Conservation (phyloP, 1,140 invertebrate species). For the Neocloeon triangulifer region DNA sequence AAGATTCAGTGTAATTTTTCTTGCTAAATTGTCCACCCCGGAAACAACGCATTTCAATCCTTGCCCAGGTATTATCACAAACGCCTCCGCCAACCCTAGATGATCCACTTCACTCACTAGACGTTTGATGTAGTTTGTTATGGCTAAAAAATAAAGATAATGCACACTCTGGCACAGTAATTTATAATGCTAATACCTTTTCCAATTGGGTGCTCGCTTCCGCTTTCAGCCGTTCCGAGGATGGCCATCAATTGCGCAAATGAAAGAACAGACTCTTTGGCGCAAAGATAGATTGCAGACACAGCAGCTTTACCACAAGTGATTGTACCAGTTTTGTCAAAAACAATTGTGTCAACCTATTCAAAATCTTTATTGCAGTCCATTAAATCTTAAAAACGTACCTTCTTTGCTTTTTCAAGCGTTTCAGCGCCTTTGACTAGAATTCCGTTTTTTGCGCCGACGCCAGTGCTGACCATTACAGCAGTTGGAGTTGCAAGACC, state of each 20-base stretch:
- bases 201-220: constrained; percentile 93
- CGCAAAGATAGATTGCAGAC: constrained; percentile 48
- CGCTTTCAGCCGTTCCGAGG: constrained; percentile 72
- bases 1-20: neutral
- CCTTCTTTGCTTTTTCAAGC: constrained; percentile 87
- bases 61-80: constrained; percentile 78
- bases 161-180: too few relatives aligned
- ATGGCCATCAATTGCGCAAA: constrained; percentile 51
- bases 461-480: constrained; percentile 94
- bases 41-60: constrained; percentile 62
- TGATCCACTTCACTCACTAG: constrained; percentile 38
- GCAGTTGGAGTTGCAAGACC: constrained; percentile 96
- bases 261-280: constrained; percentile 33
- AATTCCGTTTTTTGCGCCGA: constrained; percentile 86
- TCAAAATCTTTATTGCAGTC: too few relatives aligned
- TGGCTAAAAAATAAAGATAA: too few relatives aligned
- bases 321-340: constrained; percentile 97
- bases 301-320: constrained; percentile 76
- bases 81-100: constrained; percentile 43
- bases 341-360: constrained; percentile 83
- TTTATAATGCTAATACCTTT: constrained; percentile 25
- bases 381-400: too few relatives aligned
- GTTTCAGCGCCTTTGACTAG: constrained; percentile 95
- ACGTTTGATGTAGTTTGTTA: constrained; percentile 74
- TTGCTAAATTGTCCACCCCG: constrained; percentile 28